Evolutionary conservation across 2,888 invertebrate genomes (phyloP).

Genomic region (Andrena trimmerana): DNA sequence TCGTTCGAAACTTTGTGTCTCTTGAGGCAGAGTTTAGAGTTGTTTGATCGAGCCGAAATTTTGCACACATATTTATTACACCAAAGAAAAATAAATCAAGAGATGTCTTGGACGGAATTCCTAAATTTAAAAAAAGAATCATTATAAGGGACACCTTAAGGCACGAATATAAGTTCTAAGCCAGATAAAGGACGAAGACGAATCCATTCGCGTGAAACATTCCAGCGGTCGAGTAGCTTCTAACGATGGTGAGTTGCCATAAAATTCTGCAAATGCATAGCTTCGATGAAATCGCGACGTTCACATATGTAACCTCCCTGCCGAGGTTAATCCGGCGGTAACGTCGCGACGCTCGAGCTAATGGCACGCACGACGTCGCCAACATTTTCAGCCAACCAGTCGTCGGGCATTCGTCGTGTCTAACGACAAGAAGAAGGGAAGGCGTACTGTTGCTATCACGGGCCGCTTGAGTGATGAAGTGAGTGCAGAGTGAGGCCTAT

Average conservation of each 20-base stretch:
- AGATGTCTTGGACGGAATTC: too few species aligned
- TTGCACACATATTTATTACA: too few species aligned
- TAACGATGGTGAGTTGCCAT: conserved; percentile 10
- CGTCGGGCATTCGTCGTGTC: conserved; percentile 68
- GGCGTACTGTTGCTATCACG: conserved; percentile 32
- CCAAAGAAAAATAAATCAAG: too few species aligned
- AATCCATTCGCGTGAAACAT: conserved; percentile 33
- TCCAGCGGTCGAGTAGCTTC: conserved; percentile 21
- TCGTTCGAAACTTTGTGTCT: too few species aligned
- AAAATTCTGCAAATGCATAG: conserved; percentile 59
- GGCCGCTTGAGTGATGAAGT: conserved; percentile 79
- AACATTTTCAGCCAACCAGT: conserved; percentile 71
- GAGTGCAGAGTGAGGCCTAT: conserved; percentile 83
- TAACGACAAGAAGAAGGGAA: conserved; percentile 52
- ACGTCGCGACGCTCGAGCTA: conserved; percentile 74
- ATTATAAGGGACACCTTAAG: too few species aligned
- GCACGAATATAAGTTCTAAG: too few species aligned
- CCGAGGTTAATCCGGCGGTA: conserved; percentile 76
- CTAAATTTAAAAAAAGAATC: too few species aligned
- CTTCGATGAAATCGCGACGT: conserved; percentile 56
- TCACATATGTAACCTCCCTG: conserved; percentile 57
- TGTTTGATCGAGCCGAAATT: too few species aligned
- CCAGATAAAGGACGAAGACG: conserved; percentile 6
- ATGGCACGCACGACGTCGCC: conserved; percentile 73
- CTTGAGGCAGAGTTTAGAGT: too few species aligned